Conservation (phyloP, 2,113 vertebrate genomes). For the Irena cyanogastra region DNA sequence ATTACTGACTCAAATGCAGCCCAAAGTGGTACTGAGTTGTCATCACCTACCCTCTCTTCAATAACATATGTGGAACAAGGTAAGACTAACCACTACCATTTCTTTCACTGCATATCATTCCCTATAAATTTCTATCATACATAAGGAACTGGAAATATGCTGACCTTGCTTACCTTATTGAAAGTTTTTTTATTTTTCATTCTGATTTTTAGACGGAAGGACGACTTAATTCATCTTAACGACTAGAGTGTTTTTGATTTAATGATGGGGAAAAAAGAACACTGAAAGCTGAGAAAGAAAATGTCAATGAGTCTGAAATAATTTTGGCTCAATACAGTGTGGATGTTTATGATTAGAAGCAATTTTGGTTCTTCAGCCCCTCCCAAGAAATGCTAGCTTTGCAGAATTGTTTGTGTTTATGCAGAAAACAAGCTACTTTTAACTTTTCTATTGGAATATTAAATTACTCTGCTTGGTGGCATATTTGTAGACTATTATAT, state of each 20-base stretch:
- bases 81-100: not conserved
- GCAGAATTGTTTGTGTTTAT: not conserved
- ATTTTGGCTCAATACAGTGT: not conserved
- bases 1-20: not conserved
- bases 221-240: not conserved
- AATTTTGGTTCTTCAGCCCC: not conserved
- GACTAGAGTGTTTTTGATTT: not conserved
- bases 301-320: not conserved
- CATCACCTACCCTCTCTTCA: not conserved
- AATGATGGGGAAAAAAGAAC: accelerated
- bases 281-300: not conserved
- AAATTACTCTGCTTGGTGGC: not conserved
- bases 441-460: not conserved
- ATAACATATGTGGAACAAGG: not conserved
- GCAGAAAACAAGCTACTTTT: not conserved
- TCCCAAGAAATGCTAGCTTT: not conserved
- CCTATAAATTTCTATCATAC: not conserved
- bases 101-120: not conserved
- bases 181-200: not conserved
- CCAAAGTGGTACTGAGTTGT: not conserved
- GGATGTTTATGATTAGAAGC: not conserved
- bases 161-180: not conserved
- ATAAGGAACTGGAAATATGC: not conserved
- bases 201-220: not conserved
- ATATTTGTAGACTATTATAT: not conserved